Evolutionary conservation across 2,797 vertebrate species (phyloP), one percentile per base, ranked within the genome.

Genomic region (Aplochiton taeniatus): DNA sequence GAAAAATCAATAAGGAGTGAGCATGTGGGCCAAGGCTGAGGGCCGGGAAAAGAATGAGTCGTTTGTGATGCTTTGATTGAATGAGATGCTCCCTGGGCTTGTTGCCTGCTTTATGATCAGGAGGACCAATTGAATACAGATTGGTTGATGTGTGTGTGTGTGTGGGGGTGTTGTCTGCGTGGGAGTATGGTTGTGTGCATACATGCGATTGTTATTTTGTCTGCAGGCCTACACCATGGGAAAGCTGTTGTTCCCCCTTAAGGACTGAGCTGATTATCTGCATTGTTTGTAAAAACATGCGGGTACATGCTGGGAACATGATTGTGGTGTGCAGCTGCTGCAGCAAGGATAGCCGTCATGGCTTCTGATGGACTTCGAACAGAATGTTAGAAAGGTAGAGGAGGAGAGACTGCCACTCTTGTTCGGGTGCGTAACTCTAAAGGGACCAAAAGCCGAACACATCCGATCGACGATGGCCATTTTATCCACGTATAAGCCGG

Each of bases 21-120:
- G 14, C 17, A 41, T 14, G 19, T n/a, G 42, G 57, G 9, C 41
- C 31, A 31, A 31, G 31, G 31, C 31, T 31, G 31, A 57, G 14
- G 41, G 31, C 55, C 43, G 55, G n/a, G n/a, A 58, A 44, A 16
- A 46, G 11, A 59, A 59, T 18, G 9, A 19, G 2, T 58, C 44
- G 44, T 59, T 46, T 47, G 17, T 46, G 44, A 59, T 59, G 47
- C 47, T 48, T 14, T 48, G 47, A 48, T 48, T 48, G 47, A 48
- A 48, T 48, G 47, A 12, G 7, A 48, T 14, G 47, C 7, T 48
- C 8, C 47, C 47, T 48, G 47, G 47, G 47, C 47, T 12, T 12
- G 47, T 12, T 12, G 47, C 47, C 47, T 14, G 12, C 47, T 10
- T 48, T 48, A 48, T 12, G 11, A 48, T 48, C 47, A 48, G 47